These are phyloP conservation scores for Thamnaconus septentrionalis DNA, from an alignment of 2,113 vertebrate genomes.

Conservation along the genomic window DNA sequence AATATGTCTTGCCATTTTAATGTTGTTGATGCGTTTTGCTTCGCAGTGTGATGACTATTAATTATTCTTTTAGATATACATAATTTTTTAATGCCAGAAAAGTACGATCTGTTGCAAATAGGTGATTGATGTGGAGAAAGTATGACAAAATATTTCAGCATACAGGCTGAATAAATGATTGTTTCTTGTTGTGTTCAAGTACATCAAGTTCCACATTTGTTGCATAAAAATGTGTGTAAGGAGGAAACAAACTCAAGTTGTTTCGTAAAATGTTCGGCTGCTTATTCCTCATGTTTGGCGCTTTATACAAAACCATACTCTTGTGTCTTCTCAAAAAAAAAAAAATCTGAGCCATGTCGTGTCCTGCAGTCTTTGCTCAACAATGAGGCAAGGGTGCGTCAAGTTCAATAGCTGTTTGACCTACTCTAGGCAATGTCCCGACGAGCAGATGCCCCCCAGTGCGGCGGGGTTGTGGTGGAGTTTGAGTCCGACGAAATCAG, in stretches of 20 bases:
- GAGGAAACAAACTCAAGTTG: too few relatives aligned
- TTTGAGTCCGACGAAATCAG: slow-evolving; percentile 64
- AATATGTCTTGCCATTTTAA: neutral
- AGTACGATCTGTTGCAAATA: too few relatives aligned
- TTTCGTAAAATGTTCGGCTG: too few relatives aligned
- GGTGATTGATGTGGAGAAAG: too few relatives aligned
- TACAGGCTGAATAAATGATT: too few relatives aligned
- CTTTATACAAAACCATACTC: neutral
- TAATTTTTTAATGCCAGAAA: too few relatives aligned
- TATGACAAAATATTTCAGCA: too few relatives aligned
- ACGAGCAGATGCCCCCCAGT: slow-evolving; percentile 60
- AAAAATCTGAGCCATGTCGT: slow-evolving; percentile 2
- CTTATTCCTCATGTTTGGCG: too few relatives aligned
- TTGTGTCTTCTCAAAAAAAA: neutral
- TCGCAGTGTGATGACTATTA: slow-evolving; percentile 7
- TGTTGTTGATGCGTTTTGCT: neutral
- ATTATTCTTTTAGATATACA: neutral
- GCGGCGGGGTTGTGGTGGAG: slow-evolving; percentile 66
- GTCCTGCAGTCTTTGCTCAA: slow-evolving; percentile 5
- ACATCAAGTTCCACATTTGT: too few relatives aligned
- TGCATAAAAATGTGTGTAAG: too few relatives aligned
- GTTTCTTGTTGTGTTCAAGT: too few relatives aligned
- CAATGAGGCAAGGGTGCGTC: slow-evolving; percentile 14
- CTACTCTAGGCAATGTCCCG: slow-evolving; percentile 67
- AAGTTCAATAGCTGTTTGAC: slow-evolving; percentile 25